These are phyloP conservation scores for Drosophila seclusa DNA, from an alignment of 2,888 invertebrate genomes.

Conservation along the genomic window DNA sequence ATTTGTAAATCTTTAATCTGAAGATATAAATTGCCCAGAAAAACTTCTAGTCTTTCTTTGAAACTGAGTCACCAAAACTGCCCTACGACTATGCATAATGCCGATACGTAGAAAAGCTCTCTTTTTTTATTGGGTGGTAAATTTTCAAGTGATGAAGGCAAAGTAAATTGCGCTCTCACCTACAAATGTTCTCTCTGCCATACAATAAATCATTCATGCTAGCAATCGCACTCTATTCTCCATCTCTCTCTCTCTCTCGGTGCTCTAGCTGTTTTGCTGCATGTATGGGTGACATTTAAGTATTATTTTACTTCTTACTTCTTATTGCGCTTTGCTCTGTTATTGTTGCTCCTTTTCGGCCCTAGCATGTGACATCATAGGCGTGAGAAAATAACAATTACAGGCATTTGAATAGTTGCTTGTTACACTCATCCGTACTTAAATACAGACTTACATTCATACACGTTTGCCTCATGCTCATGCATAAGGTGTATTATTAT, in stretches of 20 bases:
- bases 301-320: conserved; percentile 50
- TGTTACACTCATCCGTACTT: conserved; percentile 3
- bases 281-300: conserved; percentile 46
- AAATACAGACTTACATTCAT: not conserved
- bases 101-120: conserved; percentile 44
- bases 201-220: conserved; percentile 38
- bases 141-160: conserved; percentile 37
- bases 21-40: not conserved
- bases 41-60: not conserved
- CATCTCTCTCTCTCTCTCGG: not conserved
- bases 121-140: conserved; percentile 40
- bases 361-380: conserved; percentile 69
- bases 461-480: conserved; percentile 3
- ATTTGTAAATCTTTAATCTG: not conserved
- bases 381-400: conserved; percentile 72
- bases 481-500: conserved; percentile 7
- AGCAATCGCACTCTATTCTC: conserved; percentile 5
- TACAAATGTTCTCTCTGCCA: conserved; percentile 22
- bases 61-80: conserved; percentile 19
- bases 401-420: conserved; percentile 28
- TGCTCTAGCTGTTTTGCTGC: conserved; percentile 13
- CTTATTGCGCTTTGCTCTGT: conserved; percentile 46
- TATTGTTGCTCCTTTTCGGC: conserved; percentile 46
- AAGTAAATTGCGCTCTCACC: conserved; percentile 33
- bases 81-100: conserved; percentile 28